phyloP scores from a whole-genome alignment of 2,888 invertebrate genomes.

The Octodonta nipae region DNA sequence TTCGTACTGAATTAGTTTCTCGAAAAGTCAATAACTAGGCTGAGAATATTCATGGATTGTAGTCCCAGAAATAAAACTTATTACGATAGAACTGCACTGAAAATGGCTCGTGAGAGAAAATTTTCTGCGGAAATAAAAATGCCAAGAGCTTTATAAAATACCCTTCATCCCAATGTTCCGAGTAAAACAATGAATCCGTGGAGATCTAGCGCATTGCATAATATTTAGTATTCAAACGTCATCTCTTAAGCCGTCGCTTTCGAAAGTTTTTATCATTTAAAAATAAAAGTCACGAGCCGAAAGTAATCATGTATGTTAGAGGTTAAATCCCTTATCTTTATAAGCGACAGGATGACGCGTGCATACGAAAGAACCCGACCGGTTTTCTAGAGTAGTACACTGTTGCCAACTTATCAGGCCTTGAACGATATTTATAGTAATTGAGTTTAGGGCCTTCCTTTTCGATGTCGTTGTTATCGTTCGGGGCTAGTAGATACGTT shows the following conservation, averaged over 20 bases:
- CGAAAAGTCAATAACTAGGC: no score
- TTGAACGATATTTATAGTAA: slow-evolving; percentile 10
- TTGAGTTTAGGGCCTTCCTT: slow-evolving; percentile 5
- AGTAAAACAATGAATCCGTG: no score
- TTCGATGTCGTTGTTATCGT: slow-evolving; percentile 2
- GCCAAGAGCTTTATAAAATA: no score
- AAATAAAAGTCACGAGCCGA: slow-evolving; percentile 32
- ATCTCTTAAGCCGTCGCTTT: slow-evolving; percentile 17
- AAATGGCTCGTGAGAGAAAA: no score
- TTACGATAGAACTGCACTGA: no score
- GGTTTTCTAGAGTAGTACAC: no score
- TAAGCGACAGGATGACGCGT: slow-evolving; percentile 27
- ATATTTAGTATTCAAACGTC: slow-evolving; percentile 16
- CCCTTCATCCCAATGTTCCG: no score
- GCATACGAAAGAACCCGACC: slow-evolving; percentile 25
- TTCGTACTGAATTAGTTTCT: no score
- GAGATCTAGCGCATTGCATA: no score
- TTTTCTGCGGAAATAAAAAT: no score
- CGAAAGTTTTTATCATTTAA: slow-evolving; percentile 31
- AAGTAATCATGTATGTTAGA: slow-evolving; percentile 34
- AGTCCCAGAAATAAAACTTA: no score
- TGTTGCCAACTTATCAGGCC: slow-evolving; percentile 9
- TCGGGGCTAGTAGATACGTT: background rate
- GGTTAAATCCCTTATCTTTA: slow-evolving; percentile 33
- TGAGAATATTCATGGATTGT: no score